Conservation (phyloP, 2,113 vertebrate genomes). For the Daubentonia madagascariensis region DNA sequence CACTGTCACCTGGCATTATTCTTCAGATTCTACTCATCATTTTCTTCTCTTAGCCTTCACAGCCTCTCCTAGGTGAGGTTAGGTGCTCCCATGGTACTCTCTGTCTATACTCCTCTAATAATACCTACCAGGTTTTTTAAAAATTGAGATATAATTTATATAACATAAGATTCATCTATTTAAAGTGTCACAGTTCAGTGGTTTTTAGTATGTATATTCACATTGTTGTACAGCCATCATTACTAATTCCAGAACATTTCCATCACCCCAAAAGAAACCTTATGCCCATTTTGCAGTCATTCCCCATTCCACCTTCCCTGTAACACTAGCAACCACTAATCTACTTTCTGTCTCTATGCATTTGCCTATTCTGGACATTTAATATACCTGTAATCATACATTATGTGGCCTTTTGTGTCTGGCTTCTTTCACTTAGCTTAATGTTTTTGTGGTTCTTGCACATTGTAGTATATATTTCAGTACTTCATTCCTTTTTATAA, state of each 20-base stretch:
- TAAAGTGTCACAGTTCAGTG: background rate
- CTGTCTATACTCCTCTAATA: background rate
- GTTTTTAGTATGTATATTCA: background rate
- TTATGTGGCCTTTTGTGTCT: background rate
- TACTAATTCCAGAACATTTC: background rate
- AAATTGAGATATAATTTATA: background rate
- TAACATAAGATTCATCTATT: background rate
- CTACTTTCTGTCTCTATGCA: background rate
- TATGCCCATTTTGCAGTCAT: background rate
- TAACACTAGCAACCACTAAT: background rate
- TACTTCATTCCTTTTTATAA: background rate
- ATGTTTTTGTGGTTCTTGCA: background rate
- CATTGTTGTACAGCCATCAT: background rate
- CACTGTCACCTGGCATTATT: background rate
- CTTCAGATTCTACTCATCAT: background rate
- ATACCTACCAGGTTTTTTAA: background rate
- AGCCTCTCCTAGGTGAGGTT: background rate
- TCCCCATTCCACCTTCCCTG: background rate
- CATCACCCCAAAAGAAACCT: background rate
- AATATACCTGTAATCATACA: background rate
- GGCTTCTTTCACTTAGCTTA: background rate
- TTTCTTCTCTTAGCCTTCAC: background rate
- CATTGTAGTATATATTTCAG: background rate
- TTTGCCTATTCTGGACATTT: background rate
- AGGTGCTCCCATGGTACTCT: background rate